A percentile compares a stretch with the other conserved stretches of the same genome.
phyloP scores from a whole-genome alignment of 37 sponge, comb jelly and placozoan species.

The Tethya wilhelma region DNA sequence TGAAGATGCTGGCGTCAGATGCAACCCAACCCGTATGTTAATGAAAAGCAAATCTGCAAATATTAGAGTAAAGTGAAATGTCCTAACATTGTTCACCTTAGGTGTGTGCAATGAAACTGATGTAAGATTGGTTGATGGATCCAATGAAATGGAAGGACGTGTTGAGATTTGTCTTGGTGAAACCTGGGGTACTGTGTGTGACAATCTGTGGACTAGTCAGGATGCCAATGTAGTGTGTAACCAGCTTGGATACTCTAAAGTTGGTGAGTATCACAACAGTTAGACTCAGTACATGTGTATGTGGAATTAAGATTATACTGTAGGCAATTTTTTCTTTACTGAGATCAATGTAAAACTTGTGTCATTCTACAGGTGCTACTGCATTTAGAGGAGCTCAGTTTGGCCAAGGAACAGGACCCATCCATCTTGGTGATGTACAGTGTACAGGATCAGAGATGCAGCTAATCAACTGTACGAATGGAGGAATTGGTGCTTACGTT shows the following conservation, averaged over 20 bases:
- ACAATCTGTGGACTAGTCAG: conserved; percentile 26
- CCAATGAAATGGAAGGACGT: conserved; percentile 20
- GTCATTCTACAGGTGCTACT: not conserved
- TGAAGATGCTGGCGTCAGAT: conserved; percentile 58
- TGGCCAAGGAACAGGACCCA: conserved; percentile 23
- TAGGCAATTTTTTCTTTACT: no score
- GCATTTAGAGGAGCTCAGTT: not conserved
- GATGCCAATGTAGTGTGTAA: conserved; percentile 46
- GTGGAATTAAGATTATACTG: no score
- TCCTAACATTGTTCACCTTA: not conserved
- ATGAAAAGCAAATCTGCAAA: no score
- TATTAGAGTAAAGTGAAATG: no score
- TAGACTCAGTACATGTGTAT: no score
- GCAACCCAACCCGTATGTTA: not conserved
- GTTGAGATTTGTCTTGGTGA: conserved; percentile 34
- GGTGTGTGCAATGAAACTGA: conserved; percentile 16
- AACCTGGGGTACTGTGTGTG: conserved; percentile 56
- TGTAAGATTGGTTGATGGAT: conserved; percentile 24
- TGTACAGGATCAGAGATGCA: conserved; percentile 19
- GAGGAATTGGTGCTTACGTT: no score
- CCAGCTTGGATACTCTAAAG: conserved; percentile 30
- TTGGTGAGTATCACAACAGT: not conserved
- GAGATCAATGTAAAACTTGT: not conserved
- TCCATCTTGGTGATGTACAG: conserved; percentile 13
- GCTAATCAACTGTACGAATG: not conserved